phyloP scores from a whole-genome alignment of 2,113 vertebrate genomes.

The Zosterops pallidus region DNA sequence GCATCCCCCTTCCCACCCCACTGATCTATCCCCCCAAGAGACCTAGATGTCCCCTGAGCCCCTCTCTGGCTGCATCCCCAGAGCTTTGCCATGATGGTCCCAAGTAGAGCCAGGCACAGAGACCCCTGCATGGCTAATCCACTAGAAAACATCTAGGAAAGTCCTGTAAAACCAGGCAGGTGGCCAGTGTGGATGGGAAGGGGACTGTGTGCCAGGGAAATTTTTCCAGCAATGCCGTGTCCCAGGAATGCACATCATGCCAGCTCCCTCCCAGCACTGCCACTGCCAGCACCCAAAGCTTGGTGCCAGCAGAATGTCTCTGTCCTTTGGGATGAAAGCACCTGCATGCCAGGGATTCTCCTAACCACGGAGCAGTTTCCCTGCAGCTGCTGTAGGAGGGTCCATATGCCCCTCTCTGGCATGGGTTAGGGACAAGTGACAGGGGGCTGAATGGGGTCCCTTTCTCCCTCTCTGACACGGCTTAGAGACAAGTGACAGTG shows the following conservation, averaged over 20 bases:
- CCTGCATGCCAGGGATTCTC: not conserved
- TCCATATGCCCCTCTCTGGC: not conserved
- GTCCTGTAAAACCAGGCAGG: not conserved
- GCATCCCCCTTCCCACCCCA: not conserved
- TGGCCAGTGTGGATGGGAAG: not conserved
- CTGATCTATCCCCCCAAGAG: not conserved
- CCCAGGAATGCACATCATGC: not conserved
- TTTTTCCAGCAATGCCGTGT: not conserved
- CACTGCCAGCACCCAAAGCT: not conserved
- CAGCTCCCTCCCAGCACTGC: not conserved
- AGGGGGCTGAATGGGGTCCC: rapidly evolving
- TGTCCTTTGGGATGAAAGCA: not conserved
- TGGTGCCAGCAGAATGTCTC: no score
- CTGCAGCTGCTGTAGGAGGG: not conserved
- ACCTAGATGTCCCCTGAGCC: rapidly evolving
- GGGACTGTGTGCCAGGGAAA: not conserved
- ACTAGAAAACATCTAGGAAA: not conserved
- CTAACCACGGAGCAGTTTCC: not conserved
- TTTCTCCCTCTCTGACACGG: not conserved
- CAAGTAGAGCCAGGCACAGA: not conserved
- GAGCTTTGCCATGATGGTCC: not conserved
- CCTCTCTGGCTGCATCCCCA: not conserved
- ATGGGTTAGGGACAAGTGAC: not conserved
- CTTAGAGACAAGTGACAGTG: not conserved
- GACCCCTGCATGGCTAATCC: not conserved